Evolutionary conservation across 2,113 vertebrate species (phyloP).

Genomic region (Procavia capensis): DNA sequence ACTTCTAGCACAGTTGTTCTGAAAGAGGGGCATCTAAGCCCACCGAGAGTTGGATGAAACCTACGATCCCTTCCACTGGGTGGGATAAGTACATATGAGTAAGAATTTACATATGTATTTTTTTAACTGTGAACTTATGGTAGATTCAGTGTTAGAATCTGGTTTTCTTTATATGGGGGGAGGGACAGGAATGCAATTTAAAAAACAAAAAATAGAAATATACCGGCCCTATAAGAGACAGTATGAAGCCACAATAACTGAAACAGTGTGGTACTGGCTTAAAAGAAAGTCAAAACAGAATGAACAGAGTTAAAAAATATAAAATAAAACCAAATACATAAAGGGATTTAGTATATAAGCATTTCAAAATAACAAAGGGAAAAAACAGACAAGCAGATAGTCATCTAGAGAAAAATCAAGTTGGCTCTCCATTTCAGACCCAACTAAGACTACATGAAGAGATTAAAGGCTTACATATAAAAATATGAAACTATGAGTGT

Average conservation of each 20-base stretch:
- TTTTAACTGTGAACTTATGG: background rate
- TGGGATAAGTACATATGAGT: no score
- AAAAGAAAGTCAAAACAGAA: background rate
- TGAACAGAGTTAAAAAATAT: background rate
- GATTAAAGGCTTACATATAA: background rate
- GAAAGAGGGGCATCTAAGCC: background rate
- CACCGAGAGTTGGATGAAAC: background rate
- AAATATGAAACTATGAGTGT: background rate
- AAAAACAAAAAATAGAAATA: background rate
- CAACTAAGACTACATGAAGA: background rate
- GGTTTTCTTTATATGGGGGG: background rate
- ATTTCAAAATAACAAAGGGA: background rate
- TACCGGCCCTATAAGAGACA: background rate
- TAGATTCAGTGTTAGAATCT: slow-evolving; percentile 6
- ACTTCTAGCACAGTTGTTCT: background rate
- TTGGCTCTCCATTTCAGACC: background rate
- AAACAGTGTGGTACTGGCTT: background rate
- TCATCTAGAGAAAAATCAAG: background rate
- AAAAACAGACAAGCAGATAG: background rate
- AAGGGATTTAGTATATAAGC: background rate
- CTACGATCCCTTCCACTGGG: background rate
- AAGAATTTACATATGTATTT: background rate
- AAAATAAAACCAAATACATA: slow-evolving; percentile 8
- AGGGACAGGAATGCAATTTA: background rate
- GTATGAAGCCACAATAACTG: background rate